These are phyloP conservation scores for Cotesia vestalis DNA, from an alignment of 1,140 invertebrate genomes.

Conservation along the genomic window DNA sequence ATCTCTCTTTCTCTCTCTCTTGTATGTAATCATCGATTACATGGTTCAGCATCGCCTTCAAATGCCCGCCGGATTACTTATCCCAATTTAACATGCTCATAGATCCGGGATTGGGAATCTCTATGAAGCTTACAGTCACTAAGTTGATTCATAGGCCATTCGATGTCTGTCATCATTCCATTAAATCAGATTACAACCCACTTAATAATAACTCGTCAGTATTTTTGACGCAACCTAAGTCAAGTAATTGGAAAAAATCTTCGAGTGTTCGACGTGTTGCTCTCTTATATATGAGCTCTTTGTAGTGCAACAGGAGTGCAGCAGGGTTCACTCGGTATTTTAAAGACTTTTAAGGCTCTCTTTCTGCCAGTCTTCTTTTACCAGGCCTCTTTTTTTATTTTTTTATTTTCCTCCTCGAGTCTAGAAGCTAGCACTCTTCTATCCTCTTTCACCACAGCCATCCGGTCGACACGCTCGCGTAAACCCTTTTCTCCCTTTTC, in stretches of 20 bases:
- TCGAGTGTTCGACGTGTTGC: neutral
- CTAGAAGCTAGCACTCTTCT: neutral
- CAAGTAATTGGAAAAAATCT: constrained; percentile 14
- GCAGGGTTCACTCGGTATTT: constrained; percentile 53
- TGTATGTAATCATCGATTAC: constrained; percentile 56
- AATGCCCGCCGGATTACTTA: constrained; percentile 51
- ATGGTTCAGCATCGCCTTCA: constrained; percentile 45
- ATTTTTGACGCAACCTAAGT: neutral
- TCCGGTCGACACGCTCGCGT: constrained; percentile 11
- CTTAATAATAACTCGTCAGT: neutral
- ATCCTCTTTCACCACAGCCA: constrained; percentile 14
- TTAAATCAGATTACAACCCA: neutral
- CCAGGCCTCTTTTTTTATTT: constrained; percentile 33
- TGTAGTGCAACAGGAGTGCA: constrained; percentile 51
- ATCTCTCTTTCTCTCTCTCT: constrained; percentile 24
- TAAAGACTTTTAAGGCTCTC: constrained; percentile 43
- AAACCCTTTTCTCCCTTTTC: constrained; percentile 1
- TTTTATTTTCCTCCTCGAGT: constrained; percentile 13
- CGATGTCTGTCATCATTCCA: constrained; percentile 2
- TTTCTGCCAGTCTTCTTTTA: constrained; percentile 29
- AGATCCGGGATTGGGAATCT: neutral
- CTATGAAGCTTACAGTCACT: constrained; percentile 16
- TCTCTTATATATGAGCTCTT: constrained; percentile 44
- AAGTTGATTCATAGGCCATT: constrained; percentile 13
- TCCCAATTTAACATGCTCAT: constrained; percentile 34